Conservation (phyloP, 2,113 vertebrate species). For the Heterotis niloticus region DNA sequence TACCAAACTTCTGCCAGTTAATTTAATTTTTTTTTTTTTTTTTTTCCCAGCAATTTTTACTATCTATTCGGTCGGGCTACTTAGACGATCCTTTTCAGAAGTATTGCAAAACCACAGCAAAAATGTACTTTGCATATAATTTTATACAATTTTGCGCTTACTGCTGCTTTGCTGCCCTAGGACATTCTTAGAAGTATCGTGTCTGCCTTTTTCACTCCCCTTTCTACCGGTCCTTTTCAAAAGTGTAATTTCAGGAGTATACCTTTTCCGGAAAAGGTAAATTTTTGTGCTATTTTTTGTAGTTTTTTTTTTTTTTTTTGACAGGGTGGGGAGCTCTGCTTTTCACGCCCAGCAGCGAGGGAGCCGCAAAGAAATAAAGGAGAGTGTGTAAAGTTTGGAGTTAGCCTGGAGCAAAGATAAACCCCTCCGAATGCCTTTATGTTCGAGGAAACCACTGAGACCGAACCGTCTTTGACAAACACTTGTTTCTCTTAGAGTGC, state of each 20-base stretch:
- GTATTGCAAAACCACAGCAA: constrained; percentile 2
- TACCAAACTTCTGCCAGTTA: too few species aligned
- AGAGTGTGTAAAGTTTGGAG: constrained; percentile 2
- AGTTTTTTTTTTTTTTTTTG: not conserved
- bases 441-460: constrained; percentile 20
- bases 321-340: too few species aligned
- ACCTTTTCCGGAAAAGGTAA: not conserved
- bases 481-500: constrained; percentile 33
- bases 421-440: constrained; percentile 19
- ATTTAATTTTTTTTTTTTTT: not conserved
- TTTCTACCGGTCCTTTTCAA: not conserved
- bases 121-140: constrained; percentile 3
- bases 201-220: not conserved
- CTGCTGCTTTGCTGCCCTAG: constrained; percentile 4
- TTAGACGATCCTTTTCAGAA: not conserved
- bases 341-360: not conserved
- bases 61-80: too few species aligned
- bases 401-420: constrained; percentile 10
- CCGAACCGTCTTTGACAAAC: constrained; percentile 20
- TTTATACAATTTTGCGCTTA: not conserved
- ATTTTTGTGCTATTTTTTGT: constrained; percentile 12
- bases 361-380: constrained; percentile 9
- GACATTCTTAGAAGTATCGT: constrained; percentile 16
- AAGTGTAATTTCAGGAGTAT: not conserved
- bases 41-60: not conserved